Percentiles rank a stretch among this genome's conserved stretches.
These are phyloP conservation scores for Sebastes iracundus DNA, from an alignment of 2,797 vertebrate genomes.

Conservation along the genomic window DNA sequence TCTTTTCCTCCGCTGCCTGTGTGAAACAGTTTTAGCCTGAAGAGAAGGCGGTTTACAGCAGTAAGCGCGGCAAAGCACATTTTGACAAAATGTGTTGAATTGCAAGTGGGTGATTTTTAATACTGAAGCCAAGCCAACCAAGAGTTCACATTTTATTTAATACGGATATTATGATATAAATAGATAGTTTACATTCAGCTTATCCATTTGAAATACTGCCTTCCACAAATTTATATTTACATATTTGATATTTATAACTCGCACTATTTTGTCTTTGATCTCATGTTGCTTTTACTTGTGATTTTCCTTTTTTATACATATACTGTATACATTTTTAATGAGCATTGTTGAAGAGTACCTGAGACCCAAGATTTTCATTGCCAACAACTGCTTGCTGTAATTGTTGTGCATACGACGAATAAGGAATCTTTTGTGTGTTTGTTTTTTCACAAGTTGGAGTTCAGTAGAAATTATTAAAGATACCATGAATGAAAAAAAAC, in stretches of 20 bases:
- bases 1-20: conserved; percentile 30
- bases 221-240: no score
- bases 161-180: not conserved
- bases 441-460: not conserved
- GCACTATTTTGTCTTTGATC: no score
- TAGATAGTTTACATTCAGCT: no score
- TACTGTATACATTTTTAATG: no score
- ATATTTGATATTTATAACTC: no score
- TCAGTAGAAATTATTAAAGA: not conserved
- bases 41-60: conserved; percentile 39
- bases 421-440: not conserved
- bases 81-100: conserved; percentile 34
- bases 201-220: no score
- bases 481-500: not conserved
- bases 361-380: no score
- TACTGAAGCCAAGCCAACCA: conserved; percentile 2
- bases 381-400: no score
- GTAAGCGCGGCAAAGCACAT: conserved; percentile 23
- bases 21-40: conserved; percentile 38
- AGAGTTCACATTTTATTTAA: conserved; percentile 24
- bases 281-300: no score
- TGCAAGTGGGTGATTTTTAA: conserved; percentile 15
- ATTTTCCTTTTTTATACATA: no score
- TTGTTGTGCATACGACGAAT: no score
- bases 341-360: no score